Percentiles rank a stretch among this genome's conserved stretches.
These are phyloP conservation scores for Palythoa grandiflora DNA, from an alignment of 92 coral and sea anemone species.

Conservation along the genomic window DNA sequence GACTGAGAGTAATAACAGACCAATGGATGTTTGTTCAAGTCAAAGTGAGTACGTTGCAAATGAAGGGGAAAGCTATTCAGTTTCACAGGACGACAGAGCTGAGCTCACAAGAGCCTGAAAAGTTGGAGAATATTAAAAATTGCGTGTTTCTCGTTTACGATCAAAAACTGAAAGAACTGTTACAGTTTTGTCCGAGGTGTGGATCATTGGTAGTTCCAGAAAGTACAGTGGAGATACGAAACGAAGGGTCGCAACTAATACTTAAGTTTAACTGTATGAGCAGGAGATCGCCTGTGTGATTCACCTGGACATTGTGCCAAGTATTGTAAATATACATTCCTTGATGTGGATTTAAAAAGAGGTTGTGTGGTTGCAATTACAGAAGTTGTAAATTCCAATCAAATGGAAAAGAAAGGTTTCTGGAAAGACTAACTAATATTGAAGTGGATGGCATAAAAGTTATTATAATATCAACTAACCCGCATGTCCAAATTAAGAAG, in stretches of 20 bases:
- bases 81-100: too few relatives aligned
- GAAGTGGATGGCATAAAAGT: neutral
- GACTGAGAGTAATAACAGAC: neutral
- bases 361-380: constrained; percentile 25
- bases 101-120: too few relatives aligned
- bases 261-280: constrained; percentile 25
- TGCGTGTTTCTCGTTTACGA: neutral
- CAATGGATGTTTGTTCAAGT: too few relatives aligned
- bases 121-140: too few relatives aligned
- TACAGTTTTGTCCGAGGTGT: constrained; percentile 38
- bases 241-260: constrained; percentile 48
- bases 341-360: constrained; percentile 23
- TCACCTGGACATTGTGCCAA: constrained; percentile 40
- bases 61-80: too few relatives aligned
- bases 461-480: neutral
- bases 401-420: constrained; percentile 39
- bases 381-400: constrained; percentile 24
- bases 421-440: neutral
- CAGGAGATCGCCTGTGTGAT: constrained; percentile 40
- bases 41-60: neutral
- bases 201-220: constrained; percentile 14
- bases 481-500: neutral
- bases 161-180: constrained; percentile 23
- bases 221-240: constrained; percentile 15
- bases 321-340: constrained; percentile 45